A percentile compares a stretch with the other conserved stretches of the same genome.
Evolutionary conservation across 2,797 vertebrate species (phyloP).

Genomic region (Varecia variegata): DNA sequence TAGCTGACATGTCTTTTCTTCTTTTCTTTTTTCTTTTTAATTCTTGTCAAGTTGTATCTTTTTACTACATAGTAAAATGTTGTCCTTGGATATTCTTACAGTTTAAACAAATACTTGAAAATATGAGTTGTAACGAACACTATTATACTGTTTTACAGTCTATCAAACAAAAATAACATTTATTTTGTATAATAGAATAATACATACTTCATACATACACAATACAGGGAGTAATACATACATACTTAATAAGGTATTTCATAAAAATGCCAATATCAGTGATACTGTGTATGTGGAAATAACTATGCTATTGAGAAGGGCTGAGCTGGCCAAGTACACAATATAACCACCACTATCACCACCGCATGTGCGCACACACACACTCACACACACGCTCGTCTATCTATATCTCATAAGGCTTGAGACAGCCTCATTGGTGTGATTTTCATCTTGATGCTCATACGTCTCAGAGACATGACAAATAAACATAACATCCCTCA

Average conservation of each 20-base stretch:
- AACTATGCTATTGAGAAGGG: background rate
- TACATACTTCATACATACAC: background rate
- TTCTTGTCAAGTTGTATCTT: background rate
- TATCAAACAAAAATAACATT: background rate
- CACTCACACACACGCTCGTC: background rate
- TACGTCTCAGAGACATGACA: slow-evolving; percentile 37
- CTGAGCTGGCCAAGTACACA: background rate
- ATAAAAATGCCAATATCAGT: background rate
- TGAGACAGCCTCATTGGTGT: slow-evolving; percentile 30
- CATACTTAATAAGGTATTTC: background rate
- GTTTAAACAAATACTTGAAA: background rate
- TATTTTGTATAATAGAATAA: background rate
- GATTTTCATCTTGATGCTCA: slow-evolving; percentile 57
- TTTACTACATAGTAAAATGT: background rate
- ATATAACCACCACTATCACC: background rate
- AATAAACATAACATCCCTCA: slow-evolving; percentile 36
- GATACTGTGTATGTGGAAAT: slow-evolving; percentile 28
- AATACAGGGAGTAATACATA: background rate
- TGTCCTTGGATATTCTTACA: background rate
- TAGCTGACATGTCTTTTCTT: background rate
- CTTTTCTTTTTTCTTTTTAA: background rate
- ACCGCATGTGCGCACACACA: background rate
- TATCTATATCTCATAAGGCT: background rate
- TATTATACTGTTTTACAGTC: background rate
- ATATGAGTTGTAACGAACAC: background rate